phyloP scores from a whole-genome alignment of 2,797 vertebrate genomes.

The Apogon talboti region DNA sequence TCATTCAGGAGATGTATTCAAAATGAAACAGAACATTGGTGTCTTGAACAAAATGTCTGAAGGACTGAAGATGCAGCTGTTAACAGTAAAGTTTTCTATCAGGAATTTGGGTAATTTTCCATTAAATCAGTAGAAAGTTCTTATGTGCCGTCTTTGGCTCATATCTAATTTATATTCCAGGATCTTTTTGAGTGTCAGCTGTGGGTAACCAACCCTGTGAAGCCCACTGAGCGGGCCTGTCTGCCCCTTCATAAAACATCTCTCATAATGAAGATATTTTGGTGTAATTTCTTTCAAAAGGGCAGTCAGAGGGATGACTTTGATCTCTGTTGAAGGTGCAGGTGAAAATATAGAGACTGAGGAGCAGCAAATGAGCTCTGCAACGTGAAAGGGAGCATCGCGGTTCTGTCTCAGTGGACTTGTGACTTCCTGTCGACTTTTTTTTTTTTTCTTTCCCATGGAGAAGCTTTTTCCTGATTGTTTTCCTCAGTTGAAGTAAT shows the following conservation, averaged over 20 bases:
- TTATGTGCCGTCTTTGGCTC: conserved; percentile 28
- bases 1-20: conserved; percentile 46
- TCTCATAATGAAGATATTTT: conserved; percentile 67
- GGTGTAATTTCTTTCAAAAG: conserved; percentile 43
- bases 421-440: conserved; percentile 59
- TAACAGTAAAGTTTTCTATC: conserved; percentile 17
- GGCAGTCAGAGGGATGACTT: conserved; percentile 54
- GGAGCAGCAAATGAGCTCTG: conserved; percentile 58
- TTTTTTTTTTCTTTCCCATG: conserved; percentile 13
- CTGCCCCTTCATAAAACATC: conserved; percentile 52
- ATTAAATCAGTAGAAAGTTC: conserved; percentile 23
- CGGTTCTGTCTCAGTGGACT: conserved; percentile 69
- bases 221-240: conserved; percentile 52
- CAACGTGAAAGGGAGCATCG: conserved; percentile 49
- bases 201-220: conserved; percentile 66
- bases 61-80: conserved; percentile 29
- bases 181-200: conserved; percentile 59
- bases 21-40: conserved; percentile 40
- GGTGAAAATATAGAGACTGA: conserved; percentile 57
- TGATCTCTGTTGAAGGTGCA: conserved; percentile 63
- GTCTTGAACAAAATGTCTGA: conserved; percentile 49
- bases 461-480: conserved; percentile 60
- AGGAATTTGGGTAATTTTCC: conserved; percentile 25
- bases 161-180: conserved; percentile 57
- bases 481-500: conserved; percentile 73